These are phyloP conservation scores for Murina feae DNA, from an alignment of 2,113 vertebrate genomes.

Conservation along the genomic window DNA sequence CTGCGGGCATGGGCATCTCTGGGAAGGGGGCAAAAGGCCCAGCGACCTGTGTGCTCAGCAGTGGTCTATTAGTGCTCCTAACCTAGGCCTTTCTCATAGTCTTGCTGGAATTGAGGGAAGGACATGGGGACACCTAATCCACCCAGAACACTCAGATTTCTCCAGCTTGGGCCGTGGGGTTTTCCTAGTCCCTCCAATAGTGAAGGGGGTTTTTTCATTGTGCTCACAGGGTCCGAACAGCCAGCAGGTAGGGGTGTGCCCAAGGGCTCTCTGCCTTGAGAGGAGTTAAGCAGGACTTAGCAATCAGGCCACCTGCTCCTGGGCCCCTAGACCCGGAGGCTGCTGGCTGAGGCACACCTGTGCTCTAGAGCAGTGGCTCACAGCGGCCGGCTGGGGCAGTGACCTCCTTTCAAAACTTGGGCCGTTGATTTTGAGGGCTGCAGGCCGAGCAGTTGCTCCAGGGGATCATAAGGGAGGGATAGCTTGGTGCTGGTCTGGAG, in stretches of 20 bases:
- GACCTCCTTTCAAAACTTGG: neutral
- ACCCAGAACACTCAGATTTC: neutral
- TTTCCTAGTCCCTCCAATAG: neutral
- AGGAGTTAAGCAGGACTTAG: neutral
- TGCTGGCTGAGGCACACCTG: neutral
- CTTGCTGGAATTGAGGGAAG: neutral
- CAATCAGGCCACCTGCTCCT: neutral
- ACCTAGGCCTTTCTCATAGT: neutral
- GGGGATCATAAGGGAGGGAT: neutral
- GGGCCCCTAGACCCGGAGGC: neutral
- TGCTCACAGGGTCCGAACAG: neutral
- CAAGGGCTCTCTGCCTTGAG: neutral
- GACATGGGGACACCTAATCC: too few species aligned
- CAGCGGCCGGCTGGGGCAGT: neutral
- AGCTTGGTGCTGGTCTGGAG: neutral
- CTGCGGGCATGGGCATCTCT: neutral
- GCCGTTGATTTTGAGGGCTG: accelerated
- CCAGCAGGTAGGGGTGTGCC: neutral
- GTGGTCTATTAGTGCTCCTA: neutral
- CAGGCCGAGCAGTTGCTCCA: neutral
- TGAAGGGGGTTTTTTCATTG: neutral
- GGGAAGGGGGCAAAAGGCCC: neutral
- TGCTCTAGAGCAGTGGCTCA: neutral
- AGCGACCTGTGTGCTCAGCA: neutral
- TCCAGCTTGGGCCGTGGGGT: neutral